Percentiles rank a stretch among this genome's conserved stretches.
Evolutionary conservation across 2,113 vertebrate species (phyloP).

Genomic region (Excalfactoria chinensis): DNA sequence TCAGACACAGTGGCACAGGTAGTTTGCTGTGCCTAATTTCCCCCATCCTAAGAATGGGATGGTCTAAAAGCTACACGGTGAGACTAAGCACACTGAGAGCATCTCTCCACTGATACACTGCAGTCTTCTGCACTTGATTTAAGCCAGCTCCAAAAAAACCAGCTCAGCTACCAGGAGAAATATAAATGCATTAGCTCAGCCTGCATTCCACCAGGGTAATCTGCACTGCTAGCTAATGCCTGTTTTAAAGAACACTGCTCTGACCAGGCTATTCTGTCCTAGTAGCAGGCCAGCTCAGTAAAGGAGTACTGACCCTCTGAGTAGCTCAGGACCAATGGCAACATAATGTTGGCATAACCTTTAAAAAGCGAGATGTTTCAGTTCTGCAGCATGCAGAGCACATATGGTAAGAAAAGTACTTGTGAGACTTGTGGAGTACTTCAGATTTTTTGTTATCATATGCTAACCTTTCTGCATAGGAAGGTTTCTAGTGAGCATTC

Average conservation of each 20-base stretch:
- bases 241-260: background rate
- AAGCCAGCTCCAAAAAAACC: background rate
- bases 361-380: background rate
- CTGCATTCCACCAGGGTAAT: rapidly evolving
- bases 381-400: background rate
- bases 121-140: background rate
- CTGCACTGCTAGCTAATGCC: rapidly evolving
- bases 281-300: background rate
- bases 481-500: background rate
- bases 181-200: background rate
- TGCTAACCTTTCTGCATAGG: background rate
- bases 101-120: background rate
- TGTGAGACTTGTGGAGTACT: background rate
- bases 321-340: background rate
- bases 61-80: background rate
- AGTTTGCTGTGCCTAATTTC: background rate
- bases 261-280: background rate
- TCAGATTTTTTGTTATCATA: background rate
- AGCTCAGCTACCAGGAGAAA: background rate
- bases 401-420: rapidly evolving
- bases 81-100: background rate
- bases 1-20: rapidly evolving
- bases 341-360: background rate
- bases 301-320: background rate
- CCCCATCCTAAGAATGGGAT: background rate